Percentiles rank a stretch among this genome's conserved stretches.
Conservation (phyloP, 2,113 vertebrate genomes). For the Onychostruthus taczanowskii region DNA sequence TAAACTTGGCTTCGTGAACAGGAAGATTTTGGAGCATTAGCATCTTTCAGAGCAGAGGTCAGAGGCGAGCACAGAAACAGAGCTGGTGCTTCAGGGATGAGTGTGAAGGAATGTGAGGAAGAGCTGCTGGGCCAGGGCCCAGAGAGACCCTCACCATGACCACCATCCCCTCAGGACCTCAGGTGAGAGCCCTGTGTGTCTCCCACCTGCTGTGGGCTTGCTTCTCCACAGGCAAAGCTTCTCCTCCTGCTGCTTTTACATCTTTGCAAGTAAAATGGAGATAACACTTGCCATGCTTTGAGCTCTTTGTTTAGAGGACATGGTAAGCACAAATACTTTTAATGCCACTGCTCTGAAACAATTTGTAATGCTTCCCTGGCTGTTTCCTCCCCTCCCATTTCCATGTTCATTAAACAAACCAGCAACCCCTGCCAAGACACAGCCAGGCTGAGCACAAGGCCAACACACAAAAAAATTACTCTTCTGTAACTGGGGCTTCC, state of each 20-base stretch:
- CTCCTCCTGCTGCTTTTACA: neutral
- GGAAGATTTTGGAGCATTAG: neutral
- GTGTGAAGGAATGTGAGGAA: neutral
- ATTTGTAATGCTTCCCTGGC: constrained; percentile 41
- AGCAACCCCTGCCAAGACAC: neutral
- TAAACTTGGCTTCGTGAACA: neutral
- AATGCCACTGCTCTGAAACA: constrained; percentile 39
- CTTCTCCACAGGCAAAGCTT: neutral
- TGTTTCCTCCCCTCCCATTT: constrained; percentile 41
- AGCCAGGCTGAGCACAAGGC: neutral
- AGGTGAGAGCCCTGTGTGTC: fast-evolving
- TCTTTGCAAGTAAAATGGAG: neutral
- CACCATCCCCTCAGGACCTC: neutral
- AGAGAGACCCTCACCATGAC: neutral
- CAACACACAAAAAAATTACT: neutral
- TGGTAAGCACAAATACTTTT: neutral
- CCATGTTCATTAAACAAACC: constrained; percentile 32
- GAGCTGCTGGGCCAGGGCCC: neutral
- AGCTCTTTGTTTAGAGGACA: constrained; percentile 7
- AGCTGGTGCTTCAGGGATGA: neutral
- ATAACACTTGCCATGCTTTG: neutral
- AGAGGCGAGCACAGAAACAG: neutral
- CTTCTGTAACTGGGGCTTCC: neutral
- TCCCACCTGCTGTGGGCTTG: neutral
- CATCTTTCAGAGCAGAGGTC: neutral